Evolutionary conservation across 2,113 vertebrate species (phyloP).

Genomic region (Microcebus tavaratra): DNA sequence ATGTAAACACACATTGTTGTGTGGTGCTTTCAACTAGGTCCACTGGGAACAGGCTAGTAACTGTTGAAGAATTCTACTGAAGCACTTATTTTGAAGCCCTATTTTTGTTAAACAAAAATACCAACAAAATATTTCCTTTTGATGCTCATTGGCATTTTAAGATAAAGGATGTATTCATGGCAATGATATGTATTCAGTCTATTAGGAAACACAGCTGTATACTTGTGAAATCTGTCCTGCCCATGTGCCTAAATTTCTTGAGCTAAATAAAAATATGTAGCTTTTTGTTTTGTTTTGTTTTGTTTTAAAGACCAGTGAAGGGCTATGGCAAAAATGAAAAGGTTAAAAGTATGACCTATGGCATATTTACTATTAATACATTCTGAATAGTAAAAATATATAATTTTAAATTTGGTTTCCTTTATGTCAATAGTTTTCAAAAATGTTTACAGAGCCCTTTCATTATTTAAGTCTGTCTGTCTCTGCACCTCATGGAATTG

Average conservation of each 20-base stretch:
- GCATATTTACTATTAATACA: not conserved
- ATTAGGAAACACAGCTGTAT: not conserved
- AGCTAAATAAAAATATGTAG: conserved; percentile 51
- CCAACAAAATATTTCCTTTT: not conserved
- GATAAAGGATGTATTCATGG: not conserved
- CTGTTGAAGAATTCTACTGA: conserved; percentile 4
- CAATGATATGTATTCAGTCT: not conserved
- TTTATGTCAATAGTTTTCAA: not conserved
- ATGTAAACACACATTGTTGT: conserved; percentile 75
- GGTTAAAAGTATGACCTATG: not conserved
- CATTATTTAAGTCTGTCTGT: not conserved
- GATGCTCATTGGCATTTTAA: not conserved
- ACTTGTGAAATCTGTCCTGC: not conserved
- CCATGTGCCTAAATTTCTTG: not conserved
- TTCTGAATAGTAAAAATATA: not conserved
- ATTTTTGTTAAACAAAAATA: conserved; percentile 1
- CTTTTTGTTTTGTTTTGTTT: conserved; percentile 32
- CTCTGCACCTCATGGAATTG: not conserved
- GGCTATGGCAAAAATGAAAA: not conserved
- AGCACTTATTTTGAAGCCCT: conserved; percentile 17
- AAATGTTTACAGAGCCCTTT: not conserved
- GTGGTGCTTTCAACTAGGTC: conserved; percentile 69
- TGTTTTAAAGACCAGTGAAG: not conserved
- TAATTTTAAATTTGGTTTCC: not conserved
- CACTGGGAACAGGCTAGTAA: not conserved